phyloP scores from a whole-genome alignment of 2,113 vertebrate genomes.

The Chaetorhynchus papuensis region DNA sequence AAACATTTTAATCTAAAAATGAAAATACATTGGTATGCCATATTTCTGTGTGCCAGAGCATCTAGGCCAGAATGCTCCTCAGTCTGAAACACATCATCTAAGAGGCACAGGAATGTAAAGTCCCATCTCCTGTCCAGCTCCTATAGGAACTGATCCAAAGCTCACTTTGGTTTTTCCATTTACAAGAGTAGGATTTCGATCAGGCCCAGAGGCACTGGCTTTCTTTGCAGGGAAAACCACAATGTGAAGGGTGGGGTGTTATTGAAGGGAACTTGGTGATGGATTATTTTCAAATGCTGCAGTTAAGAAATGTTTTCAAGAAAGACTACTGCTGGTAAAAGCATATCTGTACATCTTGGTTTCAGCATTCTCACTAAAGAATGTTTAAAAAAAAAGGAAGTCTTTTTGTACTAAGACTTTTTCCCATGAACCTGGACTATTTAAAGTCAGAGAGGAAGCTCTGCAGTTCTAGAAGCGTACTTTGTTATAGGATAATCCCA shows the following conservation, averaged over 20 bases:
- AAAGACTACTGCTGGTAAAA: background rate
- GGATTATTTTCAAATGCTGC: constrained; percentile 5
- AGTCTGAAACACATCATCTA: background rate
- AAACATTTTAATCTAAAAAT: background rate
- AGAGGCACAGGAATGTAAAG: background rate
- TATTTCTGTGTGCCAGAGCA: background rate
- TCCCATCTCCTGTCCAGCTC: background rate
- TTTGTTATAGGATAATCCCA: background rate
- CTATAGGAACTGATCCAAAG: background rate
- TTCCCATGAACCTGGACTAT: background rate
- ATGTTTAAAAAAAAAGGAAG: background rate
- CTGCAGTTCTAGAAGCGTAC: background rate
- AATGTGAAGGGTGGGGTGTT: constrained; percentile 8
- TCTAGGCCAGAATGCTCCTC: background rate
- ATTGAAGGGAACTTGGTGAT: background rate
- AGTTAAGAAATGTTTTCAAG: background rate
- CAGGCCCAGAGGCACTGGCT: background rate
- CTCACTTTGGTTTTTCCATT: constrained; percentile 38
- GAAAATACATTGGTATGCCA: background rate
- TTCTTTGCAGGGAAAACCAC: constrained; percentile 11
- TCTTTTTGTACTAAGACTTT: background rate
- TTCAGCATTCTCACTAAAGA: background rate
- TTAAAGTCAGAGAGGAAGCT: background rate
- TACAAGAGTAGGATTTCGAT: background rate
- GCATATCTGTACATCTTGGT: background rate